These are phyloP conservation scores for Chironomus striatipennis DNA, from an alignment of 1,140 invertebrate species.

Conservation along the genomic window DNA sequence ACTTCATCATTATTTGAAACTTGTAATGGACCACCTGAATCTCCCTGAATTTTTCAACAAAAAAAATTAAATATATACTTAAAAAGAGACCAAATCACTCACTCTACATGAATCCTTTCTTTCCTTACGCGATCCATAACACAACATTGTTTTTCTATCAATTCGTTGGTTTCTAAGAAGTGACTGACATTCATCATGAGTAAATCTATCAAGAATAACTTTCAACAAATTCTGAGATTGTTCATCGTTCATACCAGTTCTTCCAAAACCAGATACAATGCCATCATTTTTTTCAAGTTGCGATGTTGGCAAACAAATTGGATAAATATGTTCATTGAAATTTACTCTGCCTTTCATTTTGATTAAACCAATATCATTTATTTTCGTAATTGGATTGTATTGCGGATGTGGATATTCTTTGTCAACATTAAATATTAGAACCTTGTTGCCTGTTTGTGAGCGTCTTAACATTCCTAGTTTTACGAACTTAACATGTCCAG, in stretches of 20 bases:
- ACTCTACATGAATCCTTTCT: neutral
- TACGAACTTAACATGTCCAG: neutral
- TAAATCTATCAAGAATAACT: neutral
- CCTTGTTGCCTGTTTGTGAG: too few relatives aligned
- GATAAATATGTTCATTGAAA: neutral
- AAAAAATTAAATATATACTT: too few relatives aligned
- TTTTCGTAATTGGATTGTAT: too few relatives aligned
- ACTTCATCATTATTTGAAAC: slow-evolving; percentile 29
- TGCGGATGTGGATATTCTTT: too few relatives aligned
- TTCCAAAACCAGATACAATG: neutral
- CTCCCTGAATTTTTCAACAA: too few relatives aligned
- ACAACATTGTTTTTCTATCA: neutral
- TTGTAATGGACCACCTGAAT: slow-evolving; percentile 34
- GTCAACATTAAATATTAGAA: too few relatives aligned
- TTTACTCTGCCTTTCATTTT: neutral
- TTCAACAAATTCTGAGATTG: neutral
- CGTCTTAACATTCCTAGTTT: neutral
- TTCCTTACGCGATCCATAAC: neutral
- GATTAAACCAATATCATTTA: neutral
- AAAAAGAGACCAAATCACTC: too few relatives aligned
- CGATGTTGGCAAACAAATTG: neutral
- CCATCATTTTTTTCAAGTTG: neutral
- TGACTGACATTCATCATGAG: neutral
- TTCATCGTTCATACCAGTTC: neutral
- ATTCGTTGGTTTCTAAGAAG: neutral